Conservation (phyloP, 2,888 invertebrate species). For the Stictocephala bisonia region DNA sequence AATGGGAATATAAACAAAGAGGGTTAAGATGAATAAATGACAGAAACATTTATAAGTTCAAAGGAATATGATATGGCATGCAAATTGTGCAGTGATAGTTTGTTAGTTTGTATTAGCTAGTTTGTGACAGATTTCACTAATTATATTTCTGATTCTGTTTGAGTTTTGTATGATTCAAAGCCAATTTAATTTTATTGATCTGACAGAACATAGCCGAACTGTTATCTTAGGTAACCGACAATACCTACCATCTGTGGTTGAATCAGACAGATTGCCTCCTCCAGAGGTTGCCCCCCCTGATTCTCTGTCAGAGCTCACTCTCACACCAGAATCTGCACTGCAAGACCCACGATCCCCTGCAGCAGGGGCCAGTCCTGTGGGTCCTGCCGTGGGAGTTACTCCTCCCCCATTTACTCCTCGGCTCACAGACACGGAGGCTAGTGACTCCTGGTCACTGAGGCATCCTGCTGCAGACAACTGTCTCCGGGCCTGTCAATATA, state of each 20-base stretch:
- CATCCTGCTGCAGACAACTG: constrained; percentile 83
- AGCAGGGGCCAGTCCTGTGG: constrained; percentile 66
- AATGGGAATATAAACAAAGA: too few relatives aligned
- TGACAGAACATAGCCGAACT: too few relatives aligned
- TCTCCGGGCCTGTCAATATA: constrained; percentile 78
- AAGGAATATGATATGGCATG: too few relatives aligned
- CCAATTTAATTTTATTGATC: too few relatives aligned
- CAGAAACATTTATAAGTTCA: too few relatives aligned
- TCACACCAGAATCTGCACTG: constrained; percentile 87
- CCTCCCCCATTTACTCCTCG: constrained; percentile 56
- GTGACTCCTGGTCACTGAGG: constrained; percentile 85
- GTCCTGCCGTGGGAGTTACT: constrained; percentile 48
- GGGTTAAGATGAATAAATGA: too few relatives aligned
- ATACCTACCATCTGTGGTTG: constrained; percentile 77
- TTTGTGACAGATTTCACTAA: too few relatives aligned
- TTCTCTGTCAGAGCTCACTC: constrained; percentile 84
- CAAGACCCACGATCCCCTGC: constrained; percentile 83
- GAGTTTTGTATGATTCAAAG: too few relatives aligned
- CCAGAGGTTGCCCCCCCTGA: constrained; percentile 81
- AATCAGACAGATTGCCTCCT: constrained; percentile 84
- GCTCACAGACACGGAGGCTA: constrained; percentile 75
- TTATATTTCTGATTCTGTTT: too few relatives aligned
- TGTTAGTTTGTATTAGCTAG: too few relatives aligned
- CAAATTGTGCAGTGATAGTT: too few relatives aligned
- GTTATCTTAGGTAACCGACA: not conserved